Evolutionary conservation across 2,888 invertebrate genomes (phyloP).

Genomic region (Eristalinus aeneus): DNA sequence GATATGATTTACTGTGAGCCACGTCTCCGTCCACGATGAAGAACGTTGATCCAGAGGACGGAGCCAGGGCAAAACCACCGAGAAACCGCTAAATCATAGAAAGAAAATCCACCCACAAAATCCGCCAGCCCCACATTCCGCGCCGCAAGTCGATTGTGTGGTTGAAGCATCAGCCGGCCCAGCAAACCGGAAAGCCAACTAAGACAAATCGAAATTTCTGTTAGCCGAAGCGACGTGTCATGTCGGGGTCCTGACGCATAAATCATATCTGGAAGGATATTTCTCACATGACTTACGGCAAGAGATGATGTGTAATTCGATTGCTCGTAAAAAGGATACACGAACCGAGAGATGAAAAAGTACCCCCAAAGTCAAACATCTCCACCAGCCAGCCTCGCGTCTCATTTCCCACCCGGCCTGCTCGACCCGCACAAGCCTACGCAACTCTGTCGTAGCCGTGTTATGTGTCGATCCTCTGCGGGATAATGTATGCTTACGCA

Average conservation of each 20-base stretch:
- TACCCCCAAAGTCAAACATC: background rate
- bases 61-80: background rate
- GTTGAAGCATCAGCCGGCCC: conserved; percentile 44
- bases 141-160: conserved; percentile 31
- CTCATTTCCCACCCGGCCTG: background rate
- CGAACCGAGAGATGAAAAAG: conserved; percentile 2
- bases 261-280: conserved; percentile 64
- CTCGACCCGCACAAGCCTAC: background rate
- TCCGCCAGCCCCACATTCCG: background rate
- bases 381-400: conserved; percentile 2
- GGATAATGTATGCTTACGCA: conserved; percentile 66
- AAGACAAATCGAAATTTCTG: conserved; percentile 62
- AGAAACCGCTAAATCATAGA: conserved; percentile 26
- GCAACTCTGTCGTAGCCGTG: background rate
- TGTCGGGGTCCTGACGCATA: conserved; percentile 45
- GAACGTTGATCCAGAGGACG: background rate
- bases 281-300: conserved; percentile 66
- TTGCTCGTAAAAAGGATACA: conserved; percentile 48
- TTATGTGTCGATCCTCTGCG: conserved; percentile 51
- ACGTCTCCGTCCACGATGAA: conserved; percentile 9
- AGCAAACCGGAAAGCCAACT: conserved; percentile 50
- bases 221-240: conserved; percentile 37
- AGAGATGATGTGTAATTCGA: conserved; percentile 47
- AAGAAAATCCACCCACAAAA: background rate
- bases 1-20: conserved; percentile 45